Evolutionary conservation across 1,140 invertebrate genomes (phyloP).

Genomic region (Papilio glaucus): DNA sequence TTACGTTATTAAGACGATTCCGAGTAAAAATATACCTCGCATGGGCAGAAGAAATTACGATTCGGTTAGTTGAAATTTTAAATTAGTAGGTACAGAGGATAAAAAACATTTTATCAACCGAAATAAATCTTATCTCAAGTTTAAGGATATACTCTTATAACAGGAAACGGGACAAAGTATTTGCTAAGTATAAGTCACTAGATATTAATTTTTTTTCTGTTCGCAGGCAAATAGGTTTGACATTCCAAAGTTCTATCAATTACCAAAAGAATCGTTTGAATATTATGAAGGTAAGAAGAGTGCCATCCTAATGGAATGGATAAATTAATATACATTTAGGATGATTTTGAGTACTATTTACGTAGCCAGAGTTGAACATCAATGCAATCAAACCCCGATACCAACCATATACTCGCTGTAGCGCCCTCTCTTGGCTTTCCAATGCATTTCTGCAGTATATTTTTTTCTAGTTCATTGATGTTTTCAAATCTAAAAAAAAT

Average conservation of each 20-base stretch:
- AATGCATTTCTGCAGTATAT: neutral
- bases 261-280: slow-evolving; percentile 54
- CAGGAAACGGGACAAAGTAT: neutral
- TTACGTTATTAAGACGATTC: slow-evolving; percentile 76
- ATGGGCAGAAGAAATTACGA: slow-evolving; percentile 77
- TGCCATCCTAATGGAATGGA: no score
- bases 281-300: slow-evolving; percentile 61
- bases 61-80: slow-evolving; percentile 60
- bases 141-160: no score
- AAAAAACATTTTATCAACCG: no score
- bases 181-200: neutral
- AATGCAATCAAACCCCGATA: neutral
- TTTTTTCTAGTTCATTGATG: neutral
- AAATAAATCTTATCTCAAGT: no score
- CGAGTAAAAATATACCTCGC: slow-evolving; percentile 74
- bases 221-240: slow-evolving; percentile 70
- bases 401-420: no score
- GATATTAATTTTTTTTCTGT: slow-evolving; percentile 37
- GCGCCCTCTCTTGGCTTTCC: neutral
- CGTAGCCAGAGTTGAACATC: no score
- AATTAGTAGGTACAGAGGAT: no score
- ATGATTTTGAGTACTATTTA: neutral
- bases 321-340: neutral
- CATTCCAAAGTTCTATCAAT: slow-evolving; percentile 71
- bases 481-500: neutral